Base-by-base conservation (phyloP, 1,140 invertebrate genomes). In the Caenorhabditis inopinata region DNA sequence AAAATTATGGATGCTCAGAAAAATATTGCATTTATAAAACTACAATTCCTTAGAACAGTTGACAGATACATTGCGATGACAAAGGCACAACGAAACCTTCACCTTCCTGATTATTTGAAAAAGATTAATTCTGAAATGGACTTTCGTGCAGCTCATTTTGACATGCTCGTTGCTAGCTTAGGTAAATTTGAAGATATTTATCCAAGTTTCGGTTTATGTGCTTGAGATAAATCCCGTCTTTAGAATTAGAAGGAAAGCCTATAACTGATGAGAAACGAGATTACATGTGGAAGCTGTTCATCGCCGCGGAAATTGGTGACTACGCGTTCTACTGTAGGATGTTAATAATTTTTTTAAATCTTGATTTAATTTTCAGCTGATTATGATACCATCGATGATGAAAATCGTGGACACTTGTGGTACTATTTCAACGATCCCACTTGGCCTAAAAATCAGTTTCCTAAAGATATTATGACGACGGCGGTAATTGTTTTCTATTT, bases 341-440 rank as follows among this genome's bases (percentile, higher is more conserved):
- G n/a, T n/a, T n/a, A n/a, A n/a, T n/a, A n/a, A n/a, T n/a, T n/a
- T n/a, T n/a, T n/a, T n/a, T n/a, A n/a, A n/a, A n/a, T n/a, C n/a
- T n/a, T n/a, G n/a, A n/a, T 14, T 7, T 42, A 42, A 11, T 68
- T 68, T 42, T 42, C 32, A 68, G 58, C 58, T 42, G 32, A 68
- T n/a, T 38, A 68, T 18, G 58, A 68, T 21, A 16, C 58, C 1
- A 38, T 68, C 11, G 12, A n/a, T 7, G 58, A 68, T n/a, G 58
- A 68, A 21, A 68, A 68, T 38, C 58, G 58, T 6, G 58, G 16
- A 21, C 14, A 68, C 12, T 42, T 68, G 21, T 68, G 58, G 58
- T 21, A 68, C 16, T 68, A 68, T 42, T 68, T 68, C 32, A n/a
- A 68, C 12, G 58, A 68, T 68, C 58, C 58, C n/a, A 21, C 32